Evolutionary conservation across 2,113 vertebrate species (phyloP).

Genomic region (Tachuris rubrigastra): DNA sequence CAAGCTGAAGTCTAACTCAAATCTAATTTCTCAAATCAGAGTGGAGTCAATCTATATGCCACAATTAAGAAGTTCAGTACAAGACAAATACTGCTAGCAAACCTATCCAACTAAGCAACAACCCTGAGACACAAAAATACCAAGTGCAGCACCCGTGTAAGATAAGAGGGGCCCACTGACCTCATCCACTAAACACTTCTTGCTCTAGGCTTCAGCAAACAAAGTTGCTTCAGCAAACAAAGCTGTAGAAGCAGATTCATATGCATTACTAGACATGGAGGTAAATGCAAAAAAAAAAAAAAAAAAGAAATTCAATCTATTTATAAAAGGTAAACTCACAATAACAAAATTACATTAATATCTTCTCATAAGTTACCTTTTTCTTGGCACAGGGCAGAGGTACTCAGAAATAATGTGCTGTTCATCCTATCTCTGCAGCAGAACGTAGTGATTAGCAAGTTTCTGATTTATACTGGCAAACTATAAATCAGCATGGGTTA

Average conservation of each 20-base stretch:
- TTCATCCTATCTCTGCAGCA: neutral
- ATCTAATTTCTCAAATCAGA: neutral
- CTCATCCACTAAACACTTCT: neutral
- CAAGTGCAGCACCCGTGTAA: neutral
- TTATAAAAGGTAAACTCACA: neutral
- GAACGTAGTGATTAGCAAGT: neutral
- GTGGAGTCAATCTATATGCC: neutral
- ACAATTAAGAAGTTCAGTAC: neutral
- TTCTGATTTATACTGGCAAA: neutral
- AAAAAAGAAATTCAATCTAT: neutral
- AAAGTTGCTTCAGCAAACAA: neutral
- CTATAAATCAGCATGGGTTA: neutral
- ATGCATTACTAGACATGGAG: neutral
- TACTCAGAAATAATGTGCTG: neutral
- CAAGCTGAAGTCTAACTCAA: neutral
- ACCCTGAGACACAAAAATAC: neutral
- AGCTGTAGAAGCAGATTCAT: neutral
- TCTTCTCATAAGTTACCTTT: neutral
- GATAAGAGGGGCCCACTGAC: neutral
- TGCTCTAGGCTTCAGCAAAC: neutral
- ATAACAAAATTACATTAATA: neutral
- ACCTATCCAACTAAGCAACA: neutral
- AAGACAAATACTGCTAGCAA: neutral
- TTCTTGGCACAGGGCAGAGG: neutral
- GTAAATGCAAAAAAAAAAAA: neutral